phyloP scores from a whole-genome alignment of 2,797 vertebrate species.

The Hypotaenidia okinawae region DNA sequence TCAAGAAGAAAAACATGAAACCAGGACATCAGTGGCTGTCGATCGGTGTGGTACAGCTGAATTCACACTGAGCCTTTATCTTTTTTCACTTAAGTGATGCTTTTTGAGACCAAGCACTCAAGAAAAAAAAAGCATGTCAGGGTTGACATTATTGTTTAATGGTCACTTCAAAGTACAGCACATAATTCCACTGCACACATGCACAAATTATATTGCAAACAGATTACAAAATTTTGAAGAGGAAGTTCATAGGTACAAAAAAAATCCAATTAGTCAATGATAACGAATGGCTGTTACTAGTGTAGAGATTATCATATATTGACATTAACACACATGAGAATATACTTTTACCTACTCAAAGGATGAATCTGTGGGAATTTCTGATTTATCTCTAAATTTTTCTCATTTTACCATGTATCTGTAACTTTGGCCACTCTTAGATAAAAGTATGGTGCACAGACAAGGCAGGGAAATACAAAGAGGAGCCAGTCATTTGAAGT shows the following conservation, averaged over 20 bases:
- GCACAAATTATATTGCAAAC: neutral
- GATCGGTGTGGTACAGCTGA: neutral
- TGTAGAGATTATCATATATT: neutral
- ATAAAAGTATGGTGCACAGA: neutral
- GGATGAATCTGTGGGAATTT: neutral
- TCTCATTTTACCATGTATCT: neutral
- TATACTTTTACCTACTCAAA: neutral
- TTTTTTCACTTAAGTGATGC: neutral
- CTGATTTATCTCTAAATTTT: neutral
- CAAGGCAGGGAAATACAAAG: neutral
- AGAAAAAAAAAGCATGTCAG: neutral
- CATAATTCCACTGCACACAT: accelerated
- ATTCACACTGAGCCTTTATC: neutral
- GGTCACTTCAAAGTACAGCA: accelerated
- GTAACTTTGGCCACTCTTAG: neutral
- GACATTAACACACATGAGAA: neutral
- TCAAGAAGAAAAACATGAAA: neutral
- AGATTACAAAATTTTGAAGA: neutral
- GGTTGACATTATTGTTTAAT: neutral
- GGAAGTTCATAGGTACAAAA: neutral
- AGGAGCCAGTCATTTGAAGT: neutral
- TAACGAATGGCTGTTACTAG: neutral
- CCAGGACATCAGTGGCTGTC: neutral
- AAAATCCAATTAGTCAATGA: neutral
- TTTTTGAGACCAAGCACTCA: neutral